A percentile compares a stretch with the other conserved stretches of the same genome.
Evolutionary conservation across 2,888 invertebrate genomes (phyloP).

Genomic region (Pollenia griseotomentosa): DNA sequence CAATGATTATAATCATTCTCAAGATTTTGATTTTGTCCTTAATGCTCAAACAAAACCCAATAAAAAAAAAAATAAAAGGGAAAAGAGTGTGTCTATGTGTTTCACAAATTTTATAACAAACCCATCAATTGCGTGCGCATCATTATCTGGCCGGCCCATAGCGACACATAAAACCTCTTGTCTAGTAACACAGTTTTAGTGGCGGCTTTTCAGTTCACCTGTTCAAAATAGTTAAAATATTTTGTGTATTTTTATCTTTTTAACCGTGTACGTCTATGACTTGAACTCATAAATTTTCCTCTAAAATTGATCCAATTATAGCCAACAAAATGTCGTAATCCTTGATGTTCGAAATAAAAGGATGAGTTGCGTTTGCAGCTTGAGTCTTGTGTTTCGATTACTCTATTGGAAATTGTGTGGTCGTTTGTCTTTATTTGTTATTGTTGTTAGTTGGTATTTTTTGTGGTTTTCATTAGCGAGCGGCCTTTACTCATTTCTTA

Average conservation of each 20-base stretch:
- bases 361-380: constrained; percentile 61
- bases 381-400: constrained; percentile 42
- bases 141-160: constrained; percentile 45
- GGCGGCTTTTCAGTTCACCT: constrained; percentile 57
- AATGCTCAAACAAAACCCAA: neutral
- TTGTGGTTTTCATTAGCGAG: constrained; percentile 48
- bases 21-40: constrained; percentile 70
- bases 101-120: constrained; percentile 39
- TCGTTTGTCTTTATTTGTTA: constrained; percentile 28
- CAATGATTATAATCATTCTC: constrained; percentile 62
- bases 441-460: constrained; percentile 10
- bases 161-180: constrained; percentile 23
- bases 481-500: constrained; percentile 46
- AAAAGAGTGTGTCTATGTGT: neutral
- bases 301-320: constrained; percentile 71
- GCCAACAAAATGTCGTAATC: constrained; percentile 47
- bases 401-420: constrained; percentile 62
- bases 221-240: constrained; percentile 64
- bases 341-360: constrained; percentile 21
- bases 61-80: neutral
- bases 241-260: constrained; percentile 57
- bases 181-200: neutral
- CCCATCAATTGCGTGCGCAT: constrained; percentile 67
- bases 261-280: constrained; percentile 19
- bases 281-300: constrained; percentile 63